Conservation (phyloP, 2,797 vertebrate genomes). For the Sebastes ruberrimus region DNA sequence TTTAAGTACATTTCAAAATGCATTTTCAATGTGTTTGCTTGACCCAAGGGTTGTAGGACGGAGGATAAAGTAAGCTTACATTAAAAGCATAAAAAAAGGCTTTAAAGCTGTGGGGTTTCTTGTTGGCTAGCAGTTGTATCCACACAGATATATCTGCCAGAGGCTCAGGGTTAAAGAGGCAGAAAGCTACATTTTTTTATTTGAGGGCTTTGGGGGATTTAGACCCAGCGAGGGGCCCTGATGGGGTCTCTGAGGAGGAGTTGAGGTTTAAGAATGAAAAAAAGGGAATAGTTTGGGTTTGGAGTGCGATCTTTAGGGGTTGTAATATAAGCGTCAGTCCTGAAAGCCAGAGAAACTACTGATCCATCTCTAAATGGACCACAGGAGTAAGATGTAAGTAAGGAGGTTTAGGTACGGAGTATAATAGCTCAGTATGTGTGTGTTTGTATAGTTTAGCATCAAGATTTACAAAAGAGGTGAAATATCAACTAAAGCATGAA, state of each 20-base stretch:
- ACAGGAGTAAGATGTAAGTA: conserved; percentile 11
- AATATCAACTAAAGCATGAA: background rate
- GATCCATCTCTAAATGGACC: background rate
- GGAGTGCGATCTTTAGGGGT: background rate
- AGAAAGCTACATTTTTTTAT: conserved; percentile 19
- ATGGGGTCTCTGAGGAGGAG: conserved; percentile 17
- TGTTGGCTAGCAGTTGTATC: conserved; percentile 23
- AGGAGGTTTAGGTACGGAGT: conserved; percentile 15
- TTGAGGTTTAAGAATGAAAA: conserved; percentile 30
- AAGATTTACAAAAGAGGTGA: background rate
- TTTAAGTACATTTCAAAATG: background rate
- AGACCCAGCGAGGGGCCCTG: conserved; percentile 32
- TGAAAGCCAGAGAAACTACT: conserved; percentile 16
- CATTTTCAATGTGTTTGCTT: conserved; percentile 9
- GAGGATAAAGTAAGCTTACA: conserved; percentile 21
- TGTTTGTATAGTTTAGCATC: background rate
- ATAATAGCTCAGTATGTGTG: background rate
- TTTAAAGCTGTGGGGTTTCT: conserved; percentile 29
- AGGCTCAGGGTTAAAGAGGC: conserved; percentile 34
- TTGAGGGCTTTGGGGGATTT: conserved; percentile 38
- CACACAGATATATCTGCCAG: conserved; percentile 32
- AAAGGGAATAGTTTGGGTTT: conserved; percentile 34
- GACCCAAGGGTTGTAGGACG: background rate
- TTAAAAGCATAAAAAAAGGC: conserved; percentile 37
- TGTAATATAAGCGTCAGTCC: conserved; percentile 2